phyloP scores from a whole-genome alignment of 2,888 invertebrate genomes.

The Lysandra bellargus region DNA sequence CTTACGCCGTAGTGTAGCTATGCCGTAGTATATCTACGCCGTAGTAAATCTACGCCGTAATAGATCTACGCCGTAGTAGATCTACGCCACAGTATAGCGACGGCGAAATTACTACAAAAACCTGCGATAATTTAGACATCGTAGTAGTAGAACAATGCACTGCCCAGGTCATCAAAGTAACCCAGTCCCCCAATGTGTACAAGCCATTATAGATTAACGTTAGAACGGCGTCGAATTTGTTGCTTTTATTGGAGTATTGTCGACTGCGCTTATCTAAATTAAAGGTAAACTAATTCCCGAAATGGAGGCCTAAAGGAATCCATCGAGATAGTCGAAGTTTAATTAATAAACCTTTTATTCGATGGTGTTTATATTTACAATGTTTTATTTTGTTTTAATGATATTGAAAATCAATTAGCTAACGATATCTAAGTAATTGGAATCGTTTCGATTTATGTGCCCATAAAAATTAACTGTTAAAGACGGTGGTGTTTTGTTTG shows the following conservation, averaged over 20 bases:
- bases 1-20: too few species aligned
- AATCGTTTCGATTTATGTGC: background rate
- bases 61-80: too few species aligned
- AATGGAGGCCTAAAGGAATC: slow-evolving; percentile 53
- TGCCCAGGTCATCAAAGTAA: background rate
- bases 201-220: background rate
- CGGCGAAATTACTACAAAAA: too few species aligned
- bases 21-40: too few species aligned
- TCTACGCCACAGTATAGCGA: too few species aligned
- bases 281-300: slow-evolving; percentile 73
- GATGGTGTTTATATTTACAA: slow-evolving; percentile 28
- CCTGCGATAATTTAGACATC: too few species aligned
- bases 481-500: background rate
- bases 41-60: too few species aligned
- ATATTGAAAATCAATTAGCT: slow-evolving; percentile 29
- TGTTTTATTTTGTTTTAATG: slow-evolving; percentile 16
- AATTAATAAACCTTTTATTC: slow-evolving; percentile 48
- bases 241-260: slow-evolving; percentile 53
- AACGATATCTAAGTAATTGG: slow-evolving; percentile 26
- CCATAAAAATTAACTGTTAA: background rate
- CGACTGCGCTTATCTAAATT: slow-evolving; percentile 63
- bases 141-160: background rate
- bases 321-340: slow-evolving; percentile 43
- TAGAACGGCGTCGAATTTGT: slow-evolving; percentile 36
- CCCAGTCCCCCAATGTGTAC: background rate